Evolutionary conservation across 2,113 vertebrate species (phyloP).

Genomic region (Spea multiplicata): DNA sequence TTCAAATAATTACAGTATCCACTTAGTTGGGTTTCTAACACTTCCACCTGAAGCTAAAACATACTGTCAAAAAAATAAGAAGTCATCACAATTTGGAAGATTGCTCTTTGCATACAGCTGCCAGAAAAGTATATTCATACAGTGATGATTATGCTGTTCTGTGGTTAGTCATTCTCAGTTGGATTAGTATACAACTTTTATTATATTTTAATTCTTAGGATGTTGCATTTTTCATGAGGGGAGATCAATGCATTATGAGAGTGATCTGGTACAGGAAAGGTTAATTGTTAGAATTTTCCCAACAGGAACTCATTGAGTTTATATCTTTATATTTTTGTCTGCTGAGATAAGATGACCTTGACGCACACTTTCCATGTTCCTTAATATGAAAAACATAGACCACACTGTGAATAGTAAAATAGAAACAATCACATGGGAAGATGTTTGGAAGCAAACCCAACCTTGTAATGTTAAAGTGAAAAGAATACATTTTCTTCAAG

Average conservation of each 20-base stretch:
- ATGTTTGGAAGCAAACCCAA: not conserved
- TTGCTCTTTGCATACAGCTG: slow-evolving; percentile 53
- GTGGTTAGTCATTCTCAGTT: slow-evolving; percentile 59
- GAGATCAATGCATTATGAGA: too few relatives aligned
- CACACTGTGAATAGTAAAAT: not conserved
- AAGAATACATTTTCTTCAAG: not conserved
- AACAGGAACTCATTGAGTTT: slow-evolving; percentile 49
- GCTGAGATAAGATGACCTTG: slow-evolving; percentile 38
- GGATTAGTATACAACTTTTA: slow-evolving; percentile 53
- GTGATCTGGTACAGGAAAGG: too few relatives aligned
- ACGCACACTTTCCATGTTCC: slow-evolving; percentile 8
- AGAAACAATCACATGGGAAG: not conserved
- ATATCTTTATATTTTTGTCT: slow-evolving; percentile 24
- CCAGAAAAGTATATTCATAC: slow-evolving; percentile 55
- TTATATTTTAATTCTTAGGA: slow-evolving; percentile 33
- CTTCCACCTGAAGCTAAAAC: slow-evolving; percentile 56
- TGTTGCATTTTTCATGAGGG: too few relatives aligned
- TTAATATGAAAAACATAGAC: not conserved
- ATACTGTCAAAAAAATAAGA: slow-evolving; percentile 56
- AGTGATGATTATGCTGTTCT: slow-evolving; percentile 28
- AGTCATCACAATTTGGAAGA: slow-evolving; percentile 49
- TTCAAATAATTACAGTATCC: slow-evolving; percentile 56
- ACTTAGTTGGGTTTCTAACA: slow-evolving; percentile 53
- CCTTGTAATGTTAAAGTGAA: not conserved
- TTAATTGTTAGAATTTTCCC: slow-evolving; percentile 5